Base-by-base conservation (phyloP, 2,888 invertebrate genomes). In the Drosophila tripunctata region DNA sequence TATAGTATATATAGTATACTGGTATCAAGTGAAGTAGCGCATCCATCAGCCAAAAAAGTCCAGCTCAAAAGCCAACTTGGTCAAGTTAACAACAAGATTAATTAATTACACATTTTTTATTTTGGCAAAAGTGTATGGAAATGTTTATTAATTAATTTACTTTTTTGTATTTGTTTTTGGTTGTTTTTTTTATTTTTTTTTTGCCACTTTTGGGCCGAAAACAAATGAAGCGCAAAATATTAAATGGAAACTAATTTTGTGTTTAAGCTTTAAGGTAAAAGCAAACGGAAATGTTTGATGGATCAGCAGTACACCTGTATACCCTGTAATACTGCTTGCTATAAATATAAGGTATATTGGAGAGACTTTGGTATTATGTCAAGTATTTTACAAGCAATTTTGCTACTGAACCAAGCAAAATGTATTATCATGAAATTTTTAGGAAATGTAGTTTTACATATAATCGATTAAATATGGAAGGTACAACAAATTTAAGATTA, bases 41-140 rank as follows among this genome's bases (percentile, higher is more conserved):
- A 45, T 47, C 40, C 27, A 69, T 51, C 57, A 45, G 47, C 15
- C 31, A 62, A 50, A 51, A n/a, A 24, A 40, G 10, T 27, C 43
- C 38, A 47, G 27, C 38, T n/a, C 35, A 38, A 21, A 40, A 45
- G 41, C 36, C 40, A 63, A 60, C 35, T 48, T 56, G 76, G 51
- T 43, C 55, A 70, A 55, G 47, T 58, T 41, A 75, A 70, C 70
- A 72, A 48, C 64, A 55, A 58, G 71, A 70, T 75, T 70, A 75
- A 75, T 87, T 80, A 74, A 81, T 81, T 67, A 52, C 60, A 56
- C 10, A n/a, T n/a, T n/a, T n/a, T n/a, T n/a, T n/a, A n/a, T n/a
- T 58, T 63, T 69, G 36, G 7, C 14, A 15, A 60, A 70, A 74
- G 65, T 52, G 35, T 48, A 55, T 38, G 15, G 30, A 19, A 21